Evolutionary conservation across 2,113 vertebrate species (phyloP).

Genomic region (Centropristis striata): DNA sequence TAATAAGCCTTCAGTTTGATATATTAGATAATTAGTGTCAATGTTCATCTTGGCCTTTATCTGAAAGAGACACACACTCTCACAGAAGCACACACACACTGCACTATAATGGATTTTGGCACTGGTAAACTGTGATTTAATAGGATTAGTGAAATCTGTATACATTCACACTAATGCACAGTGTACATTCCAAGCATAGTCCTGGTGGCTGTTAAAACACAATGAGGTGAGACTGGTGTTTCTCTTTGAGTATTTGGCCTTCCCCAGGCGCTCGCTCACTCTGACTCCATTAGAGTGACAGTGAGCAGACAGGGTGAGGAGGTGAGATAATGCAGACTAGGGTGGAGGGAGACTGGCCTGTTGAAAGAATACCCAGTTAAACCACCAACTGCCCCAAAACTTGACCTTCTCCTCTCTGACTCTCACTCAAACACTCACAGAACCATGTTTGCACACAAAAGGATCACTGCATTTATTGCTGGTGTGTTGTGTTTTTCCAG

Average conservation of each 20-base stretch:
- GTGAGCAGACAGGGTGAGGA: slow-evolving; percentile 84
- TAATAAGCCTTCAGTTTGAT: background rate
- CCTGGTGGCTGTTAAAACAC: slow-evolving; percentile 79
- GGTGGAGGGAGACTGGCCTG: slow-evolving; percentile 61
- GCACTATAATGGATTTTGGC: slow-evolving; percentile 55
- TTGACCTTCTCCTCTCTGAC: slow-evolving; percentile 76
- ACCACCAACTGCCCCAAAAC: slow-evolving; percentile 63
- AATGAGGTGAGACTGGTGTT: slow-evolving; percentile 81
- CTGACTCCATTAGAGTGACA: slow-evolving; percentile 86
- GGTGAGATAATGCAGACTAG: slow-evolving; percentile 83
- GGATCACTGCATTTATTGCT: slow-evolving; percentile 4
- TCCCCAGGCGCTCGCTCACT: slow-evolving; percentile 56
- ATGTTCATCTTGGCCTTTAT: slow-evolving; percentile 5
- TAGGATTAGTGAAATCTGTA: slow-evolving; percentile 81
- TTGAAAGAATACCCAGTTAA: slow-evolving; percentile 67
- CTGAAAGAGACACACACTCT: slow-evolving; percentile 16
- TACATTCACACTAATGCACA: slow-evolving; percentile 80
- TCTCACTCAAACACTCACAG: slow-evolving; percentile 43
- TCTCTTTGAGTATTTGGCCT: slow-evolving; percentile 68
- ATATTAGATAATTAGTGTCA: slow-evolving; percentile 3
- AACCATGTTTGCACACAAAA: slow-evolving; percentile 14
- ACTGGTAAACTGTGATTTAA: slow-evolving; percentile 69
- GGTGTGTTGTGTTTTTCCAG: slow-evolving; percentile 23
- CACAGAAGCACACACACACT: background rate
- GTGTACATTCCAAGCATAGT: slow-evolving; percentile 83